Evolutionary conservation across 2,888 invertebrate species (phyloP).

Genomic region (Serripes groenlandicus): DNA sequence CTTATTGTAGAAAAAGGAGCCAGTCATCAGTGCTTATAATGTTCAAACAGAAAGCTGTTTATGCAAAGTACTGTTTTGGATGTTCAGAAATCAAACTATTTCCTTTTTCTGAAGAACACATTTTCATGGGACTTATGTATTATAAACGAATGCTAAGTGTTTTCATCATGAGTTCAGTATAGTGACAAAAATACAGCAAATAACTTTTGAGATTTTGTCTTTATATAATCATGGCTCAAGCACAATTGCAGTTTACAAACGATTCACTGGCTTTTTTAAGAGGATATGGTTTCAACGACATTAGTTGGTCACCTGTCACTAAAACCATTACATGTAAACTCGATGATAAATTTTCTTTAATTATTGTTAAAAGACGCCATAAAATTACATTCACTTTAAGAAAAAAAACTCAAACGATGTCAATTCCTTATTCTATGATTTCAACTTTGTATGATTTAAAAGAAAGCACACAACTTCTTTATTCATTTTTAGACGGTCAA

Average conservation of each 20-base stretch:
- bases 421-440: conserved; percentile 7
- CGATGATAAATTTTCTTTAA: conserved; percentile 9
- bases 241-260: conserved; percentile 23
- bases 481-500: conserved; percentile 45
- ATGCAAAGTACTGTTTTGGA: too few relatives aligned
- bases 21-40: too few relatives aligned
- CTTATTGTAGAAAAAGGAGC: too few relatives aligned
- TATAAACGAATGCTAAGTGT: too few relatives aligned
- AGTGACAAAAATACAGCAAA: too few relatives aligned
- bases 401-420: conserved; percentile 30
- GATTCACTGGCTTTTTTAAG: conserved; percentile 17
- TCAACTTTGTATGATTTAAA: conserved; percentile 42
- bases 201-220: too few relatives aligned
- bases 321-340: conserved; percentile 20
- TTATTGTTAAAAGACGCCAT: conserved; percentile 16
- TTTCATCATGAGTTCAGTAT: too few relatives aligned
- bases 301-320: conserved; percentile 27
- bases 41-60: too few relatives aligned
- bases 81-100: too few relatives aligned
- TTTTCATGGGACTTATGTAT: too few relatives aligned
- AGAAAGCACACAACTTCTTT: conserved; percentile 36
- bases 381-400: conserved; percentile 14
- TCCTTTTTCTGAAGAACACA: too few relatives aligned
- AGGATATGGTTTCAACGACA: conserved; percentile 19
- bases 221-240: conserved; percentile 42